These are phyloP conservation scores for Gobio gobio DNA, from an alignment of 2,113 vertebrate species.

Conservation along the genomic window DNA sequence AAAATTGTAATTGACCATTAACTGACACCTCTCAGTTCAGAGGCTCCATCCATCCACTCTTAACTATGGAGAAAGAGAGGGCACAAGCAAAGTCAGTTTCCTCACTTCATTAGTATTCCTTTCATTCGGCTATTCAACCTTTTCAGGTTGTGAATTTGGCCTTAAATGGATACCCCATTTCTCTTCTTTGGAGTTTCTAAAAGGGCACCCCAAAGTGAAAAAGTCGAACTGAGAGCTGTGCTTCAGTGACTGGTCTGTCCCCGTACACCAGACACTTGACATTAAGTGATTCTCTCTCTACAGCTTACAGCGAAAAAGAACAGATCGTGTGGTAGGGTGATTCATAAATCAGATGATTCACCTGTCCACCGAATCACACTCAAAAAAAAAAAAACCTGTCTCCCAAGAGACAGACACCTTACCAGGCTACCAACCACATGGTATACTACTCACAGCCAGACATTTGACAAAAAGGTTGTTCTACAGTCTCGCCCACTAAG, in stretches of 20 bases:
- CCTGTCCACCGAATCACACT: constrained; percentile 18
- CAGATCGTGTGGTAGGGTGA: constrained; percentile 3
- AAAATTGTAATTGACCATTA: constrained; percentile 43
- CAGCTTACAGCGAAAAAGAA: not conserved
- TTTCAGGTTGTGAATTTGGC: constrained; percentile 20
- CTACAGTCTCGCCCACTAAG: not conserved
- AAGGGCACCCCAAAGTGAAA: constrained; percentile 36
- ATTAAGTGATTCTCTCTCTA: constrained; percentile 14
- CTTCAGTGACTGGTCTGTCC: constrained; percentile 29
- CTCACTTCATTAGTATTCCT: constrained; percentile 32
- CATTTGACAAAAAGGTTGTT: not conserved
- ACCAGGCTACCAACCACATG: not conserved
- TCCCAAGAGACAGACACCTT: not conserved
- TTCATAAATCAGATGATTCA: constrained; percentile 36
- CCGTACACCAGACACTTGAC: not conserved
- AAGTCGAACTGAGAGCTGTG: constrained; percentile 1
- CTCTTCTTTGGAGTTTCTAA: constrained; percentile 24
- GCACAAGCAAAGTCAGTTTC: constrained; percentile 14
- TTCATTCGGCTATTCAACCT: constrained; percentile 32
- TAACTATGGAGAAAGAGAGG: constrained; percentile 12
- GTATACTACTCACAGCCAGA: not conserved
- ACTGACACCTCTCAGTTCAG: constrained; percentile 18
- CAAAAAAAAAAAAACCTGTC: not conserved
- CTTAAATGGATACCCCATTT: constrained; percentile 17
- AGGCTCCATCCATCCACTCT: constrained; percentile 25